Conservation (phyloP, 2,888 invertebrate species). For the Mythimna impura region DNA sequence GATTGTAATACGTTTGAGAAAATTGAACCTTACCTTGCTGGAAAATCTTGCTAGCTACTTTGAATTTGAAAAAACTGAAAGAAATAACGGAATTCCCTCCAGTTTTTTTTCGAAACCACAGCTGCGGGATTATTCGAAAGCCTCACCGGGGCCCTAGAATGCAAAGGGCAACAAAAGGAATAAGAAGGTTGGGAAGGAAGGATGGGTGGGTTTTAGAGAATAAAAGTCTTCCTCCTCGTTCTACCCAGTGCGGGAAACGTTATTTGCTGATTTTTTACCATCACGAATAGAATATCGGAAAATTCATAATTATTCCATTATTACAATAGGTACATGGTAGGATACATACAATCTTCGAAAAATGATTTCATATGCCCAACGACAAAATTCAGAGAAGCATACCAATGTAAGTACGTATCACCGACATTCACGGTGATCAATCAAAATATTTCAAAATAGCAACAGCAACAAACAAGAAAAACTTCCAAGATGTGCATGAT, state of each 20-base stretch:
- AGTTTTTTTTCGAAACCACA: too few species aligned
- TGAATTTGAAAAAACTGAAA: too few species aligned
- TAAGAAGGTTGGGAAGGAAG: too few species aligned
- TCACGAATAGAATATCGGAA: background rate
- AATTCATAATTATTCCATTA: background rate
- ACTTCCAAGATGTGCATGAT: conserved; percentile 53
- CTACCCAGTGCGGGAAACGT: too few species aligned
- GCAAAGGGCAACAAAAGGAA: too few species aligned
- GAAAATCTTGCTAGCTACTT: background rate
- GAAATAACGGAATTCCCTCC: too few species aligned
- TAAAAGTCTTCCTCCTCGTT: too few species aligned
- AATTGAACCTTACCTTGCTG: too few species aligned
- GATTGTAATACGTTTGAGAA: background rate
- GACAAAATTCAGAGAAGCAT: background rate
- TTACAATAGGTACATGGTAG: background rate
- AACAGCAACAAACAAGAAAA: conserved; percentile 45
- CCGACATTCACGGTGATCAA: conserved; percentile 49
- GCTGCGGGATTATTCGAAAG: too few species aligned
- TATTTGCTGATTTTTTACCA: too few species aligned
- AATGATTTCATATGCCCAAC: background rate
- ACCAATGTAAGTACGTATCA: background rate
- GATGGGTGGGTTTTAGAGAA: too few species aligned
- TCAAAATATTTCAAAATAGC: conserved; percentile 57
- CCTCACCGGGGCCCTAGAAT: too few species aligned
- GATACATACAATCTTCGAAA: background rate